Evolutionary conservation across 2,888 invertebrate genomes (phyloP).

Genomic region (Camptogramma bilineatum): DNA sequence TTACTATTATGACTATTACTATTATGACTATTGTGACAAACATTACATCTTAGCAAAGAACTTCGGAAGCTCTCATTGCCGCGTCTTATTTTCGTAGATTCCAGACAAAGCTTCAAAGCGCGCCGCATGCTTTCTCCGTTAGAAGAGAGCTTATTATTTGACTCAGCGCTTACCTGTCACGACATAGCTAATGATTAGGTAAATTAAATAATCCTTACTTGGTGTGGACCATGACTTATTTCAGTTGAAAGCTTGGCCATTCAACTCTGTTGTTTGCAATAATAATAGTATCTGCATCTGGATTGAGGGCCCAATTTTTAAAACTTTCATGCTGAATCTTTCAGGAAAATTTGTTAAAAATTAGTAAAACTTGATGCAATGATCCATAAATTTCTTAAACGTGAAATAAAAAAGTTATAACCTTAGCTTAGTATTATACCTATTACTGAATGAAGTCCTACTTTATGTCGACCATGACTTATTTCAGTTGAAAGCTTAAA

Average conservation of each 20-base stretch:
- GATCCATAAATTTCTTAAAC: too few species aligned
- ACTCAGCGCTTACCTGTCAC: conserved; percentile 48
- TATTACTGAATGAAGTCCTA: too few species aligned
- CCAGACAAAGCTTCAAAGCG: conserved; percentile 52
- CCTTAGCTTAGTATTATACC: too few species aligned
- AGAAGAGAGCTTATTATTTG: conserved; percentile 54
- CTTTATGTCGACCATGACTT: background rate
- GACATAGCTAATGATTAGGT: conserved; percentile 49
- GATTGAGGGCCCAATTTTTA: too few species aligned
- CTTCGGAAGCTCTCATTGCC: background rate
- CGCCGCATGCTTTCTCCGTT: conserved; percentile 59
- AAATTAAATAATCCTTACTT: conserved; percentile 46
- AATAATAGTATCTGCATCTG: background rate
- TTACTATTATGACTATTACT: too few species aligned
- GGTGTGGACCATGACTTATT: background rate
- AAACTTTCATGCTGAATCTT: too few species aligned
- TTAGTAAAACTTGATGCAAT: too few species aligned
- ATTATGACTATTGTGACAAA: too few species aligned
- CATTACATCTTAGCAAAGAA: too few species aligned
- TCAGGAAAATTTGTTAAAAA: too few species aligned
- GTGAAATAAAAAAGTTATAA: too few species aligned
- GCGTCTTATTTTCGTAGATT: conserved; percentile 23
- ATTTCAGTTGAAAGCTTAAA: background rate
- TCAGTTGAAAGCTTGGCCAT: background rate
- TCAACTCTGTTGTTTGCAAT: background rate